phyloP scores from a whole-genome alignment of 2,888 invertebrate species.

The Rotaria sp. region DNA sequence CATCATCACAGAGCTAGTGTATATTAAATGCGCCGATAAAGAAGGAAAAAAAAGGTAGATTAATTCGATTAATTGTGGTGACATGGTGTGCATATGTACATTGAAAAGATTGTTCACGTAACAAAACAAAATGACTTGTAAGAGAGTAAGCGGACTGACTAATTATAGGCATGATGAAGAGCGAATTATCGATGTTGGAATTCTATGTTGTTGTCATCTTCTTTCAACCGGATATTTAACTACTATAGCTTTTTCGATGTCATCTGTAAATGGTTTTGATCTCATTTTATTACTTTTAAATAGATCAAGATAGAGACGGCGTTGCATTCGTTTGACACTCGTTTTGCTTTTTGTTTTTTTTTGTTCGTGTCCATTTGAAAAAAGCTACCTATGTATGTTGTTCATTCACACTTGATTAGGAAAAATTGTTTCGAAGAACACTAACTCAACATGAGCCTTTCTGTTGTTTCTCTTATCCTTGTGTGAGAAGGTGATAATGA shows the following conservation, averaged over 20 bases:
- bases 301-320: neutral
- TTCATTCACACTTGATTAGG: constrained; percentile 24
- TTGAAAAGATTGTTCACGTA: neutral
- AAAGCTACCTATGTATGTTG: neutral
- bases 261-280: constrained; percentile 8
- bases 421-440: constrained; percentile 1
- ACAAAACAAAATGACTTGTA: neutral
- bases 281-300: neutral
- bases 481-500: constrained; percentile 22
- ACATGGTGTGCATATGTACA: constrained; percentile 1
- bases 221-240: constrained; percentile 10
- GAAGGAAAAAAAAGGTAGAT: neutral
- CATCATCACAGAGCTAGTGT: neutral
- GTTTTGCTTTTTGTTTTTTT: neutral
- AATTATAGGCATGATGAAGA: constrained; percentile 1
- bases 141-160: neutral
- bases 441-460: constrained; percentile 7
- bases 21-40: neutral
- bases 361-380: neutral
- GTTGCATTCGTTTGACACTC: neutral
- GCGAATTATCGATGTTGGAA: constrained; percentile 22
- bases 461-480: constrained; percentile 10
- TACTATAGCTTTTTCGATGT: neutral
- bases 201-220: constrained; percentile 2
- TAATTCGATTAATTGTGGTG: constrained; percentile 13